A percentile compares a stretch with the other conserved stretches of the same genome.
These are phyloP conservation scores for Hydrozoanthus tunicans DNA, from an alignment of 64 coral and sea anemone genomes.

Conservation along the genomic window DNA sequence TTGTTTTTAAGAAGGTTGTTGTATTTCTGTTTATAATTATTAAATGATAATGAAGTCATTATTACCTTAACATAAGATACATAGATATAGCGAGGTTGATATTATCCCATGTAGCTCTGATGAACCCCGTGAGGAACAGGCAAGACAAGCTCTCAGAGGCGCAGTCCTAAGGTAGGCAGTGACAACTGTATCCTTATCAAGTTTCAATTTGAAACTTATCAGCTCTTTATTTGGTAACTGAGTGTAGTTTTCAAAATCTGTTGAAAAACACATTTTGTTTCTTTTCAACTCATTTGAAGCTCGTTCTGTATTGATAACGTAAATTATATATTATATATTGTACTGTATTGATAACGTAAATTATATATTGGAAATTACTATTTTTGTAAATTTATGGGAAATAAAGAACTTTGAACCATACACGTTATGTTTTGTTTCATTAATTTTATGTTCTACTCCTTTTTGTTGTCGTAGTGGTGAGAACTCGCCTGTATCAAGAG, in stretches of 20 bases:
- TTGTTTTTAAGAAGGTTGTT: not conserved
- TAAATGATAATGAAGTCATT: too few species aligned
- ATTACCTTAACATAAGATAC: slow-evolving; percentile 1
- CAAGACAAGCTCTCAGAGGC: slow-evolving; percentile 84
- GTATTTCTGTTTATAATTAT: slow-evolving; percentile 9
- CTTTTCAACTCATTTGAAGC: not conserved
- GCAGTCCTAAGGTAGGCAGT: slow-evolving; percentile 74
- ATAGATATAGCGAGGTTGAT: slow-evolving; percentile 84
- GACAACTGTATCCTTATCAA: too few species aligned
- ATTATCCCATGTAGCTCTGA: slow-evolving; percentile 83
- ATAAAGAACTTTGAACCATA: too few species aligned
- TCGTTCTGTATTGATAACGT: too few species aligned
- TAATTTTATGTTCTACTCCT: not conserved
- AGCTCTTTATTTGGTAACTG: not conserved
- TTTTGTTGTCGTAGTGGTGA: slow-evolving; percentile 66
- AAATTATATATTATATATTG: too few species aligned
- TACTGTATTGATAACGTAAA: too few species aligned
- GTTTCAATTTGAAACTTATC: too few species aligned
- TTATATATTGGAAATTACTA: too few species aligned
- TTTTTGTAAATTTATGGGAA: not conserved
- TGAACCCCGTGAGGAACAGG: slow-evolving; percentile 82
- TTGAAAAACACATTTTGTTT: not conserved
- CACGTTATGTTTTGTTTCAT: too few species aligned
- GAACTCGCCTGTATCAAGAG: slow-evolving; percentile 76
- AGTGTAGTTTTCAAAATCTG: not conserved